Base-by-base conservation (phyloP, 2,888 invertebrate genomes). In the Drosophila meridiana region DNA sequence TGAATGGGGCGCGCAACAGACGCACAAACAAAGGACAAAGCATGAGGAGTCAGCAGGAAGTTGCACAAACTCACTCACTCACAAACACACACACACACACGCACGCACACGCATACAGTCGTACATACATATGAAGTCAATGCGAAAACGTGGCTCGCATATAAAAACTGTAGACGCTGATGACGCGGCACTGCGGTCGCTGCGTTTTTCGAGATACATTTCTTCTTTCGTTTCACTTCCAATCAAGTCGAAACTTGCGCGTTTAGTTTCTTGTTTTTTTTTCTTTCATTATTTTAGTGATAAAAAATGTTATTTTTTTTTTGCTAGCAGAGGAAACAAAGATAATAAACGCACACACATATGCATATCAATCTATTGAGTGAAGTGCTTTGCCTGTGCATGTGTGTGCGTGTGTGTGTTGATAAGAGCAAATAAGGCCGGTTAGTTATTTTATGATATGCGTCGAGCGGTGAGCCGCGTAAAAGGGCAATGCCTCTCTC, bases 81-180 rank as follows among this genome's bases (percentile, higher is more conserved):
- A 50, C 32, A 9, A 34, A 20, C 13, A 32, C 62, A 69, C 55
- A 52, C 13, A 6, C 20, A 50, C 20, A 8, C 11, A 9, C 53
- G 52, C 11, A 50, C 20, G 4, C 50, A 56, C 11, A 52, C 26
- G 11, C 28, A 14, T 3, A 20, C 62, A 65, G 8, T 38, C 69
- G 56, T 50, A 42, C 42, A 62, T 20, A 20, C 26, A 28, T 45
- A 69, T 45, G 57, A 69, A 72, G 75, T 59, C 76, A 80, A 76
- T 73, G 76, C 82, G 72, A 88, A 88, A 86, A 86, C 87, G 86
- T 88, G 86, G 87, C 87, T 76, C 57, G 85, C 81, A 84, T 89
- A 83, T 57, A 72, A 70, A 82, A 73, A 66, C 53, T 28, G 61
- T 63, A 68, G 69, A 66, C 64, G 68, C 47, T 83, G 83, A 73